Base-by-base conservation (phyloP, 2,113 vertebrate genomes). In the Zapornia atra region DNA sequence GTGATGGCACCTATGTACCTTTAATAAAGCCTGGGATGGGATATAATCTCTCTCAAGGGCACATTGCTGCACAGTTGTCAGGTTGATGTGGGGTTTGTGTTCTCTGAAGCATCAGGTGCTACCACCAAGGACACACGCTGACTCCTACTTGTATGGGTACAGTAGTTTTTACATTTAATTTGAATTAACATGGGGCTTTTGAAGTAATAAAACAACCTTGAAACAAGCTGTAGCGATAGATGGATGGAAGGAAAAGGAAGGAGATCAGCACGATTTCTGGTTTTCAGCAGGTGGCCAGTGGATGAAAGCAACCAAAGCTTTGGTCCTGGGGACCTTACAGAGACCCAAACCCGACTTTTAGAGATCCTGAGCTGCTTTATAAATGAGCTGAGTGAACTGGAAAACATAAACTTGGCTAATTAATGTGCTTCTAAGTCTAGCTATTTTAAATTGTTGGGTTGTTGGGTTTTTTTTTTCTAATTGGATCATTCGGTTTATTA, bases 141-240 rank as follows among this genome's bases (percentile, higher is more conserved):
- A 17, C 61, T 40, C 56, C 84, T 15, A 3, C 84, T 54, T 2
- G 0, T 5, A 16, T 0, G 2, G 28, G 1, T 2, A 12, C 28
- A 19, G 3, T 4, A 64, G 14, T 59, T 90, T 81, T n/a, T 33
- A 26, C 26, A 26, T 34, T 40, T 16, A 44, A 59, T 1, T 57
- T 10, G 40, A 44, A 18, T 59, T 61, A 82, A 71, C 1, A 12
- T 2, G 5, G 50, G 33, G 31, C 25, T 77, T 86, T 57, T 21
- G 36, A 64, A 61, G 16, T 44, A 65, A 36, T 36, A n/a, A 18
- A 83, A 44, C 24, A 76, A 31, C 18, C 26, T 22, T 51, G 46
- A 53, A 72, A 44, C 17, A 13, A 91, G 36, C 18, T 34, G 33
- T 24, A 51, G 34, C 0, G 1, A 26, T 17, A 9, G 9, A 11